Evolutionary conservation across 2,888 invertebrate species (phyloP).

Genomic region (Antheraea assamensis): DNA sequence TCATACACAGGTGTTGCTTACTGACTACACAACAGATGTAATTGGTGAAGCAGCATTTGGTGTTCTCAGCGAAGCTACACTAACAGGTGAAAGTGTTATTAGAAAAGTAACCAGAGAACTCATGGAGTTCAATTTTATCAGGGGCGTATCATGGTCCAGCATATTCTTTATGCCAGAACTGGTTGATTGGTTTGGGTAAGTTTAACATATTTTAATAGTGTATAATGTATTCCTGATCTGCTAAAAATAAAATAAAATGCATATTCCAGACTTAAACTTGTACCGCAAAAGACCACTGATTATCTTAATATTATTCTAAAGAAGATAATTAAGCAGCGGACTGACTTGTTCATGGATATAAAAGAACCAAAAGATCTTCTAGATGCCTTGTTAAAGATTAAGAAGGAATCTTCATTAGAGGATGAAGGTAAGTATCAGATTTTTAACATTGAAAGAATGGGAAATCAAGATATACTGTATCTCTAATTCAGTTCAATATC

Average conservation of each 20-base stretch:
- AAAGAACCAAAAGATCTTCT: slow-evolving; percentile 20
- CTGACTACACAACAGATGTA: slow-evolving; percentile 53
- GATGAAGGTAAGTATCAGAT: slow-evolving; percentile 20
- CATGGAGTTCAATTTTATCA: slow-evolving; percentile 38
- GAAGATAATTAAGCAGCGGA: slow-evolving; percentile 8
- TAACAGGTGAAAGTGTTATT: slow-evolving; percentile 48
- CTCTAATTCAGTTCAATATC: background rate
- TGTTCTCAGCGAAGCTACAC: slow-evolving; percentile 40
- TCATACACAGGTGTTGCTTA: slow-evolving; percentile 35
- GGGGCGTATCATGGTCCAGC: slow-evolving; percentile 48
- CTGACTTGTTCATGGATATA: slow-evolving; percentile 15
- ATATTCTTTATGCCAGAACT: slow-evolving; percentile 57
- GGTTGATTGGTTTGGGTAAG: slow-evolving; percentile 48
- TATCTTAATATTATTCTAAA: slow-evolving; percentile 1
- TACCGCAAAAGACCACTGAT: slow-evolving; percentile 16
- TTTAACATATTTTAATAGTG: background rate
- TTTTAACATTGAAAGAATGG: background rate
- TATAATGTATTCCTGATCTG: too few species aligned
- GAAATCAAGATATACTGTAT: background rate
- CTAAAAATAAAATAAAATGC: background rate
- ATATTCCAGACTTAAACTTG: slow-evolving; percentile 12
- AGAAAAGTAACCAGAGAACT: slow-evolving; percentile 47
- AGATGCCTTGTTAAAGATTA: slow-evolving; percentile 35
- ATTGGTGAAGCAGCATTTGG: slow-evolving; percentile 55
- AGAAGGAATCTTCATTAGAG: slow-evolving; percentile 19